Evolutionary conservation across 2,797 vertebrate species (phyloP), one percentile per base, ranked within the genome.

Genomic region (Mionectes olivaceus): DNA sequence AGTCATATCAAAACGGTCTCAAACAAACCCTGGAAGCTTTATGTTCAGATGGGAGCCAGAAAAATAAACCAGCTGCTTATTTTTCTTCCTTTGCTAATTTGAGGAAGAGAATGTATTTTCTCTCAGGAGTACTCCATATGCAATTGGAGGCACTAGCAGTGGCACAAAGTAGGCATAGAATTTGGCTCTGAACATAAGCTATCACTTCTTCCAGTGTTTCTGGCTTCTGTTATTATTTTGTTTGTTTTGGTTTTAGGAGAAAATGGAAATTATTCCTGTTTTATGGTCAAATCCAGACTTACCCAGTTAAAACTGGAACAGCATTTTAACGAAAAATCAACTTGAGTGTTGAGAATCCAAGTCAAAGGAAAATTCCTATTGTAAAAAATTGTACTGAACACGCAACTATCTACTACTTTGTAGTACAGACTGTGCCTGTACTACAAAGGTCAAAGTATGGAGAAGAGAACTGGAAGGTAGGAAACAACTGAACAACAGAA

Each of bases 101-200:
- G 71, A 83, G 32, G 39, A 89, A 70, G 19, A 49, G 37, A 93
- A 94, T 61, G 35, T 23, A 53, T 92, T 94, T 82, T 87, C 56
- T 87, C 49, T 64, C 22, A 77, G 64, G 73, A 67, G 10, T 77
- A 77, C 17, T 85, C 44, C 24, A 19, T 28, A n/a, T 35, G 16
- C 32, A 76, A 47, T 15, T 68, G 11, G 22, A 83, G n/a, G 16
- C 53, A 86, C 41, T 74, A 93, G 81, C 5, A 60, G 32, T 53
- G 53, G 57, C 69, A 85, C 3, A 47, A 87, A 93, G 30, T 30
- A 87, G 43, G n/a, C 39, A 79, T 10, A 73, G 69, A 75, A 83
- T 81, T 86, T 24, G 7, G 3, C 11, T 77, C 33, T 89, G 68
- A 89, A 78, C 63, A 78, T 57, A 76, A 92, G 21, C 10, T 85